These are phyloP conservation scores for Acrocephalus arundinaceus DNA, from an alignment of 2,113 vertebrate genomes.

Conservation along the genomic window DNA sequence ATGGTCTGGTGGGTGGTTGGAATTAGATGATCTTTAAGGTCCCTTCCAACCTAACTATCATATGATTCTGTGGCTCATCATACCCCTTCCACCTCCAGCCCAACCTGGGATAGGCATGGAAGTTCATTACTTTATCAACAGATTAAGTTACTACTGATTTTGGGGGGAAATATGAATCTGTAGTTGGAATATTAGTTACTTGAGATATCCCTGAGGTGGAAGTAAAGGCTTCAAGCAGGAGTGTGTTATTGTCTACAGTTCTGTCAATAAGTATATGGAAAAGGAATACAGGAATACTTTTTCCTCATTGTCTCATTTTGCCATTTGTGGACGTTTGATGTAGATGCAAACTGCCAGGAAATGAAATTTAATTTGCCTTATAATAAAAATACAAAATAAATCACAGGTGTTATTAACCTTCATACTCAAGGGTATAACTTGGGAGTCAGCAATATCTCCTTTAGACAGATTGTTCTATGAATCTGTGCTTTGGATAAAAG, in stretches of 20 bases:
- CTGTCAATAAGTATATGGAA: neutral
- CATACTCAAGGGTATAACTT: neutral
- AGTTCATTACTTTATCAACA: neutral
- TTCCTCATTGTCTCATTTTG: neutral
- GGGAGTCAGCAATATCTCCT: neutral
- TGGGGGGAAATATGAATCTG: fast-evolving
- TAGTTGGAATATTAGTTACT: neutral
- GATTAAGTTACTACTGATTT: neutral
- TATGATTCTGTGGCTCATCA: neutral
- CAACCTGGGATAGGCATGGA: neutral
- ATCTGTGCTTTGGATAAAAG: neutral
- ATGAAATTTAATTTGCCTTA: neutral
- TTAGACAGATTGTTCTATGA: neutral
- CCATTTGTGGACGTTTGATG: neutral
- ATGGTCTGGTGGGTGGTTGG: neutral
- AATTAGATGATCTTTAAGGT: neutral
- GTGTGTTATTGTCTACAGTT: neutral
- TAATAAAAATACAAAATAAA: neutral
- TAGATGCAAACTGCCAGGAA: neutral
- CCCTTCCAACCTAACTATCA: neutral
- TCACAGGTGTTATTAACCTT: neutral
- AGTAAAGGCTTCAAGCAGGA: neutral
- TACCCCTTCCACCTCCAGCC: neutral
- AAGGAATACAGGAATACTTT: neutral
- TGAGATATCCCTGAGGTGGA: neutral